These are phyloP conservation scores for Malurus leucopterus DNA, from an alignment of 2,797 vertebrate genomes.

Conservation along the genomic window DNA sequence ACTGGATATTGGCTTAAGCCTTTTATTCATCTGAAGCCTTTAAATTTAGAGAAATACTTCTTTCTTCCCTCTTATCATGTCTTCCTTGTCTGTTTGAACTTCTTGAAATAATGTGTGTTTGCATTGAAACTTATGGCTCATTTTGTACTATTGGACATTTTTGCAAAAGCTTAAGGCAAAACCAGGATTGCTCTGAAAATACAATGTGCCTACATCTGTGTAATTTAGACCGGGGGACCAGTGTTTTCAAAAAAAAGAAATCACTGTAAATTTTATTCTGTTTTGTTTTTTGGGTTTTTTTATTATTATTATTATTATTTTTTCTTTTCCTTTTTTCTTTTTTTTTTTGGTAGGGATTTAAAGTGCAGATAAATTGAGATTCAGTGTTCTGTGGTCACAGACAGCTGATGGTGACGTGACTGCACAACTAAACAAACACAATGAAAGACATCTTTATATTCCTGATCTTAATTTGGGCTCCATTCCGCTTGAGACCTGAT, in stretches of 20 bases:
- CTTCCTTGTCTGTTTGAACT: neutral
- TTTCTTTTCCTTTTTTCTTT: no score
- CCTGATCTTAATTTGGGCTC: neutral
- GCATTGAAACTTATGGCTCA: neutral
- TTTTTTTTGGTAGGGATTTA: neutral
- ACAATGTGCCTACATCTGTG: neutral
- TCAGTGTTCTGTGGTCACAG: neutral
- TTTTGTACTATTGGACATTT: neutral
- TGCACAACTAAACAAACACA: neutral
- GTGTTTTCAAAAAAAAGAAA: neutral
- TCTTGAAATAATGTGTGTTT: neutral
- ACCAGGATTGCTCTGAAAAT: neutral
- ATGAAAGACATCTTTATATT: constrained; percentile 39
- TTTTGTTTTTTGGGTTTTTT: neutral
- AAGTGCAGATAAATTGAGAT: neutral
- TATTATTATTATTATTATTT: no score
- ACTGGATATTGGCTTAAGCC: neutral
- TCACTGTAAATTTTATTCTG: neutral
- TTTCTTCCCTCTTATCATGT: neutral
- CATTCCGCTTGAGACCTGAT: neutral
- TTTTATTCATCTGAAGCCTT: neutral
- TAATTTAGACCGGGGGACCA: neutral
- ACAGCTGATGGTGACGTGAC: neutral
- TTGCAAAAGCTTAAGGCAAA: neutral
- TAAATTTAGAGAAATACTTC: neutral